phyloP scores from a whole-genome alignment of 2,797 vertebrate genomes.

The Tragopan temminckii region DNA sequence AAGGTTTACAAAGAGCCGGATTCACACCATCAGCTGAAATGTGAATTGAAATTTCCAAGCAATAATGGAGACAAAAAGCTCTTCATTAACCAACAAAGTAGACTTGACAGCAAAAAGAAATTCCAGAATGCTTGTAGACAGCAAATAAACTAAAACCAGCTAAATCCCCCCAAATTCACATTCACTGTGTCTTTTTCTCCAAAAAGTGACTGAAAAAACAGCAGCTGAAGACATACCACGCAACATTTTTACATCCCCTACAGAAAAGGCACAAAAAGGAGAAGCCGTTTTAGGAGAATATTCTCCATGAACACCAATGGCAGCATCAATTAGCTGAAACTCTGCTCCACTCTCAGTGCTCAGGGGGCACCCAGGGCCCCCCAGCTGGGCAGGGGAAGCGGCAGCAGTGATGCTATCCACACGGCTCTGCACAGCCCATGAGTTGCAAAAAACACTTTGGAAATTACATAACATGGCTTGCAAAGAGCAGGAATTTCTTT shows the following conservation, averaged over 20 bases:
- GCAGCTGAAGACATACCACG: not conserved
- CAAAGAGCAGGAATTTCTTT: not conserved
- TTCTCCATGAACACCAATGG: not conserved
- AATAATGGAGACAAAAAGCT: not conserved
- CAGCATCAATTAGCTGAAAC: not conserved
- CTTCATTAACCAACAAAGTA: not conserved
- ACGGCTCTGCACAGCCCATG: not conserved
- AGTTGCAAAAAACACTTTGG: not conserved
- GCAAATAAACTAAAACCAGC: not conserved
- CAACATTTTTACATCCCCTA: not conserved
- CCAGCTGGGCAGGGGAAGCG: not conserved
- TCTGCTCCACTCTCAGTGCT: not conserved
- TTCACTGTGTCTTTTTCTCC: not conserved
- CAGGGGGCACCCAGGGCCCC: not conserved
- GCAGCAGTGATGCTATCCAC: not conserved
- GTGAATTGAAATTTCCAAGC: not conserved
- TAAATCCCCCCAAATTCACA: not conserved
- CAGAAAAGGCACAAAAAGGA: not conserved
- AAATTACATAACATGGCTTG: not conserved
- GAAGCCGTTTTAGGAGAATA: conserved; percentile 46
- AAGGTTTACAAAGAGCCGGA: not conserved
- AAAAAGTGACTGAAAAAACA: not conserved
- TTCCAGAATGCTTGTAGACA: not conserved
- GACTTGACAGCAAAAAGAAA: not conserved
- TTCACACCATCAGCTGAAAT: conserved; percentile 11